Evolutionary conservation across 2,797 vertebrate genomes (phyloP).

Genomic region (Oreonectes daqikongensis): DNA sequence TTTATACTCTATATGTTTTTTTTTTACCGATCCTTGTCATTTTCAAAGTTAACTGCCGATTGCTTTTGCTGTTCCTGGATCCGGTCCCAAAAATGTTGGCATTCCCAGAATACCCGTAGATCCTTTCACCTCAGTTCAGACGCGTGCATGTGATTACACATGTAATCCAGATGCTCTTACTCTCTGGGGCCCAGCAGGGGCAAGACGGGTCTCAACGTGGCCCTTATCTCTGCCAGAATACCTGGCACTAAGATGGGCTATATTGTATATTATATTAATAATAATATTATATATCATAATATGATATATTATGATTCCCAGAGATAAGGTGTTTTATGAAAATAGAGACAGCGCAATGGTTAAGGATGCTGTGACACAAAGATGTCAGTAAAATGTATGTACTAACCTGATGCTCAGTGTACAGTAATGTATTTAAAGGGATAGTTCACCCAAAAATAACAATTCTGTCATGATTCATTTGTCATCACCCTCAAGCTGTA

Average conservation of each 20-base stretch:
- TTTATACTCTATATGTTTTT: conserved; percentile 6
- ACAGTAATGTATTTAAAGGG: neutral
- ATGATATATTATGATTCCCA: too few relatives aligned
- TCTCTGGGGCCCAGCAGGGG: neutral
- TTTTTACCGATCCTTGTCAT: conserved; percentile 9
- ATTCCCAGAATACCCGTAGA: conserved; percentile 24
- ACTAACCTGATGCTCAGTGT: neutral
- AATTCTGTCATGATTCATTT: too few relatives aligned
- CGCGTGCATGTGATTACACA: neutral
- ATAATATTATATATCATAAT: neutral
- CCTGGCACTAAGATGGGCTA: neutral
- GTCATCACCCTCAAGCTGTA: too few relatives aligned
- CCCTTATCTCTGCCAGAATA: conserved; percentile 5
- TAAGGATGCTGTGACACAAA: neutral
- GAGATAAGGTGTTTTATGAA: too few relatives aligned
- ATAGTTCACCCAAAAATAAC: too few relatives aligned
- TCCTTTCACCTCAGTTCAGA: conserved; percentile 20
- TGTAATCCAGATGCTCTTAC: conserved; percentile 31
- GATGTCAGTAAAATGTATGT: neutral
- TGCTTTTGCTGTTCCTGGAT: neutral
- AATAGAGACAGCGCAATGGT: neutral
- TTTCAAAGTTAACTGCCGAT: neutral
- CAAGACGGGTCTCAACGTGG: neutral
- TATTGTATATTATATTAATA: neutral
- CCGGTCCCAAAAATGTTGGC: conserved; percentile 10